Base-by-base conservation (phyloP, 2,113 vertebrate species). In the Oceanites oceanicus region DNA sequence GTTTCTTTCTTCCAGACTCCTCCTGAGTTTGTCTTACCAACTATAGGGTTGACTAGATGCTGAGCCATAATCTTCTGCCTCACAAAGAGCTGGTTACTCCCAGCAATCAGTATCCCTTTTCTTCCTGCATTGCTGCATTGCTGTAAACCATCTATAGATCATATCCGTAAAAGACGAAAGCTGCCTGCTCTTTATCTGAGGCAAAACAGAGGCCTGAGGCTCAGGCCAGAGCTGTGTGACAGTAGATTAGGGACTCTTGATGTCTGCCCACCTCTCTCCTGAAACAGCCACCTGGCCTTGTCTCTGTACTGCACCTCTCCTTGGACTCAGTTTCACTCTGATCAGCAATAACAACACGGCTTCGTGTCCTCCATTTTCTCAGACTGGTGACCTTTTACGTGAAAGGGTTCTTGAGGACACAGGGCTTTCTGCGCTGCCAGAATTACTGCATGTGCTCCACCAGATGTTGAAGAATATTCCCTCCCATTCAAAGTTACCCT, bases 321-420 rank as follows among this genome's bases (percentile, higher is more conserved):
- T 47, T 59, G 88, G 49, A 27, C 58, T 82, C 7, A 1, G 44
- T 53, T 93, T 81, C 42, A 38, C 74, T 79, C 42, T 49, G 42
- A 55, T 44, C 75, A 88, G 62, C 71, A 90, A 11, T 14, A 87
- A 65, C 42, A 74, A 47, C 20, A 40, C 6, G 38, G 74, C 27
- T 56, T 86, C 6, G 1, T 11, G 65, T 61, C 32, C 86, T 78
- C 38, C 2, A 0, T 53, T 63, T 73, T 68, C 55, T 70, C 71
- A 86, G 49, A 40, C 34, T 1, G 1, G 20, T 58, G 52, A 86
- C 74, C 83, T 87, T 83, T 56, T 47, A 47, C 47, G 15, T 45
- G 53, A 87, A 70, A 91, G 91, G 91, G n/a, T 55, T 90, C 90
- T 78, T 96, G 84, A 96, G 95, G 95, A 97, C 93, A 82, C 2